phyloP scores from a whole-genome alignment of 53 echinoderm and acorn worm species.

The Pentamera pediparva region DNA sequence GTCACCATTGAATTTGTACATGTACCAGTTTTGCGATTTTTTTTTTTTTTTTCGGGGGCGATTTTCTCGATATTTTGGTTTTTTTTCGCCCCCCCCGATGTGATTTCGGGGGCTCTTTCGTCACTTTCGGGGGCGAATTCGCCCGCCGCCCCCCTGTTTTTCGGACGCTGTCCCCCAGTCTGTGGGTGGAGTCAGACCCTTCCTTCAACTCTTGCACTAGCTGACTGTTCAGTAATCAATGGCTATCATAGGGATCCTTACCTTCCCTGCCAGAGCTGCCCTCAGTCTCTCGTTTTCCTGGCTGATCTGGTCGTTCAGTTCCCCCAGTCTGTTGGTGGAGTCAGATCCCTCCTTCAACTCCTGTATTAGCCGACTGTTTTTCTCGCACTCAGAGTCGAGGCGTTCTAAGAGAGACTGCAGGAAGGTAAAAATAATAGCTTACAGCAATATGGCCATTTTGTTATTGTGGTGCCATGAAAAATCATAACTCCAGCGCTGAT shows the following conservation, averaged over 20 bases:
- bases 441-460: background rate
- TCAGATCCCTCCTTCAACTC: conserved; percentile 62
- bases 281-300: conserved; percentile 32
- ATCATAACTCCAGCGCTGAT: background rate
- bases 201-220: conserved; percentile 60
- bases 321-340: conserved; percentile 58
- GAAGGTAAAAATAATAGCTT: background rate
- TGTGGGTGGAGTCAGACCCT: conserved; percentile 54
- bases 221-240: too few relatives aligned
- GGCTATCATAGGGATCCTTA: conserved; percentile 3
- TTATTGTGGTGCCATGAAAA: background rate
- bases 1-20: too few relatives aligned
- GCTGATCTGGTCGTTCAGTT: conserved; percentile 51
- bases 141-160: too few relatives aligned
- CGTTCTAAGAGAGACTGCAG: conserved; percentile 64
- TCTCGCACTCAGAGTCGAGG: conserved; percentile 59
- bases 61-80: too few relatives aligned
- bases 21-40: too few relatives aligned
- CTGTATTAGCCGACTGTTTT: conserved; percentile 50
- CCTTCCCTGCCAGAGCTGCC: conserved; percentile 41
- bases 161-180: conserved; percentile 70
- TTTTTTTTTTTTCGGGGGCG: too few relatives aligned
- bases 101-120: too few relatives aligned
- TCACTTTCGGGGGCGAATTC: too few relatives aligned
- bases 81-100: too few relatives aligned